Evolutionary conservation across 2,888 invertebrate species (phyloP), one percentile per base, ranked within the genome.

Genomic region (Cephus pulcher): DNA sequence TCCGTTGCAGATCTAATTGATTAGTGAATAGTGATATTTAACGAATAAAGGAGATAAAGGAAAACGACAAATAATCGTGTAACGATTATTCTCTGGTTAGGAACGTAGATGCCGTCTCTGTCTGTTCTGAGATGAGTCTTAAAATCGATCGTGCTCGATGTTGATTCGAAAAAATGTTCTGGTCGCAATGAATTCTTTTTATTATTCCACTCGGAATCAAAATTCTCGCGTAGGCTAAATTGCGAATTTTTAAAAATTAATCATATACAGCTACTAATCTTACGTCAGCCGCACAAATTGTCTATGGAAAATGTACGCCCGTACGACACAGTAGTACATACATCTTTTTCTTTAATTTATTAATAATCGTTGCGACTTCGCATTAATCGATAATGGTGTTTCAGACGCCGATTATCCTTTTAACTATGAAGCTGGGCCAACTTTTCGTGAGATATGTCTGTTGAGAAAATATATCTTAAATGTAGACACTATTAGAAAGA

Each of bases 401-500:
- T 15, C 40, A 9, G 40, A 56, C 40, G 40, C 40, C 40, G 12
- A 73, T 56, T 69, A 74, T 70, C 81, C 81, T 79, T 83, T 86
- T 80, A 84, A 86, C 86, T 88, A 88, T 86, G 80, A 88, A 87
- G 87, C 87, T 80, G 85, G 85, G 86, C 86, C 83, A 87, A 86
- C 87, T 75, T 78, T 80, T 84, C 83, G 84, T 86, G 86, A 88
- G 90, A 90, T 90, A 90, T 90, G 90, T 90, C 83, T 88, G 81
- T 87, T 88, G 88, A 88, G 87, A 88, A 88, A 88, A 88, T 88
- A 86, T 87, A 87, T 86, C 85, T 87, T 87, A 86, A 81, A 83
- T 83, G 80, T 80, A 78, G 75, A 82, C 82, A 82, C 81, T 81
- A 81, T 81, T 82, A 83, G 82, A 84, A 82, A 84, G 82, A 84